A percentile compares a stretch with the other conserved stretches of the same genome.
Evolutionary conservation across 2,797 vertebrate species (phyloP).

Genomic region (Cryptoblepharus egeriae): DNA sequence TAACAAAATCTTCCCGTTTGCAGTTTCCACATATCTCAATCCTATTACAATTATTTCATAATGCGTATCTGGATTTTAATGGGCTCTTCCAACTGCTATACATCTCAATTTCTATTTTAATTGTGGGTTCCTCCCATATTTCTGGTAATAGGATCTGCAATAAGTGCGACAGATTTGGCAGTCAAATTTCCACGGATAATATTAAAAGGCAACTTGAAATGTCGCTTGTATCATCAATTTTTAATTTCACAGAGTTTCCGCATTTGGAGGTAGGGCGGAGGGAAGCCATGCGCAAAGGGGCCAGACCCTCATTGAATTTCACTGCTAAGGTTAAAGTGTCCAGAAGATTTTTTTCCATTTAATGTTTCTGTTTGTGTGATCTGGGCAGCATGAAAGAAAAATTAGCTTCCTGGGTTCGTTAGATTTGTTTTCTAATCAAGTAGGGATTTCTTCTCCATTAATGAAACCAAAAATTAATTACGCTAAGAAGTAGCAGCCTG

Average conservation of each 20-base stretch:
- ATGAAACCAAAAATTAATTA: constrained; percentile 58
- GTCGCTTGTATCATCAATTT: constrained; percentile 62
- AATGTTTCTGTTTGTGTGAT: constrained; percentile 65
- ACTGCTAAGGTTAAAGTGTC: constrained; percentile 52
- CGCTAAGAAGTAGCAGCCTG: constrained; percentile 35
- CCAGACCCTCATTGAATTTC: constrained; percentile 54
- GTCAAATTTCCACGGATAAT: constrained; percentile 62
- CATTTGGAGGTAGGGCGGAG: constrained; percentile 15
- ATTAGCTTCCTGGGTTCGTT: constrained; percentile 50
- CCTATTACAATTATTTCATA: constrained; percentile 64
- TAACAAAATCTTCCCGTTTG: constrained; percentile 47
- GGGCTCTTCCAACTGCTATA: constrained; percentile 40
- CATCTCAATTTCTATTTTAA: constrained; percentile 56
- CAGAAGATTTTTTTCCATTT: constrained; percentile 53
- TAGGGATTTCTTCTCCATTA: constrained; percentile 12
- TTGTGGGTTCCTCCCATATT: not conserved
- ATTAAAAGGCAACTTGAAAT: constrained; percentile 63
- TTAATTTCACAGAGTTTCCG: constrained; percentile 69
- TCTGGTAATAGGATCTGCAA: constrained; percentile 52
- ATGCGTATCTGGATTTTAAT: constrained; percentile 62
- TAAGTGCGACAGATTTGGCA: constrained; percentile 51
- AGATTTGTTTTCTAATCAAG: constrained; percentile 55
- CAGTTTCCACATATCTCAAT: constrained; percentile 56
- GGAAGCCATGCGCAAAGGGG: constrained; percentile 41
- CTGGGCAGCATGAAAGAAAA: constrained; percentile 49